A percentile compares a stretch with the other conserved stretches of the same genome.
Conservation (phyloP, 2,888 invertebrate genomes). For the Rotaria sp. region DNA sequence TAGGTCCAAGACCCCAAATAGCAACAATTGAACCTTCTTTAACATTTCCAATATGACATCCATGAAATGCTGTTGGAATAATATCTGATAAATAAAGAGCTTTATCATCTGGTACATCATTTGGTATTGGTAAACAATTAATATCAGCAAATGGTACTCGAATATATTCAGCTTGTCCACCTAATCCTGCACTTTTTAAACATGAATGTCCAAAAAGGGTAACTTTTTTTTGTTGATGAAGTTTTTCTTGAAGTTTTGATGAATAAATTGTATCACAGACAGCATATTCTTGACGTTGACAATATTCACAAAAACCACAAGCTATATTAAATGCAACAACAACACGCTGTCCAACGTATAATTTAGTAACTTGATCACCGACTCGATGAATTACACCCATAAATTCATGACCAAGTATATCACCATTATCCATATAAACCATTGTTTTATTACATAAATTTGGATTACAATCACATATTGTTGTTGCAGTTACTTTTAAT, state of each 20-base stretch:
- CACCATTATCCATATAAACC: not conserved
- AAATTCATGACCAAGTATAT: not conserved
- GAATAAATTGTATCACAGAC: not conserved
- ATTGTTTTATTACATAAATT: not conserved
- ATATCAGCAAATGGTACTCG: not conserved
- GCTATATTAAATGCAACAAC: not conserved
- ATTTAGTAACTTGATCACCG: not conserved
- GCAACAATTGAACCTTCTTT: not conserved
- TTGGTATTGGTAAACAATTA: not conserved
- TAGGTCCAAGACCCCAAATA: not conserved
- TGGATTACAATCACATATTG: not conserved
- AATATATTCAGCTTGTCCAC: not conserved
- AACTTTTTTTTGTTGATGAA: too few species aligned
- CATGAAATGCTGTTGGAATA: not conserved
- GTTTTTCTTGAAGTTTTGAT: not conserved
- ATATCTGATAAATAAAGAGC: not conserved
- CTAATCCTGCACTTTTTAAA: not conserved
- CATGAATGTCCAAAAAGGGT: too few species aligned
- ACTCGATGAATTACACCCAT: not conserved
- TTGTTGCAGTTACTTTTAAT: not conserved
- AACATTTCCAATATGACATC: not conserved
- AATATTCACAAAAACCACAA: conserved; percentile 6
- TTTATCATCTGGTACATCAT: not conserved
- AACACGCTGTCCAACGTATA: not conserved
- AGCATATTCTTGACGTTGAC: not conserved